These are phyloP conservation scores for Morone chrysops DNA, from an alignment of 2,113 vertebrate genomes.

Conservation along the genomic window DNA sequence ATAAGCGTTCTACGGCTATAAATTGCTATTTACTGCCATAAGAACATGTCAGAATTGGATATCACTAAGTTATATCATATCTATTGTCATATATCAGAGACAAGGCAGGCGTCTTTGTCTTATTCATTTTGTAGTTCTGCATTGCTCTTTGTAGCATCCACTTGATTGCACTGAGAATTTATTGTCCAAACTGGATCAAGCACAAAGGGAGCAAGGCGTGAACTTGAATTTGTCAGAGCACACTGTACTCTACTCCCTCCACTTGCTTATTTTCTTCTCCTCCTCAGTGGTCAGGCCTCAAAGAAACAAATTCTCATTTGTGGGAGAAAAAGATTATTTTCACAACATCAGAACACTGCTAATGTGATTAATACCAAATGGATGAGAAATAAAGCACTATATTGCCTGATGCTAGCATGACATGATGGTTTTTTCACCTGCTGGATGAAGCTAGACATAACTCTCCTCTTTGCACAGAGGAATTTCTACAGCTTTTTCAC, in stretches of 20 bases:
- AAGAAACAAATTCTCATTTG: slow-evolving; percentile 39
- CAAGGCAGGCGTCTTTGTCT: not conserved
- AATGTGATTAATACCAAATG: slow-evolving; percentile 44
- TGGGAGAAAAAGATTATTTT: slow-evolving; percentile 42
- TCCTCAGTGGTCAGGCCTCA: not conserved
- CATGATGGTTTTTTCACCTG: slow-evolving; percentile 34
- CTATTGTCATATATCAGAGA: not conserved
- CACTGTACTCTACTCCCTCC: not conserved
- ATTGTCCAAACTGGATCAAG: slow-evolving; percentile 16
- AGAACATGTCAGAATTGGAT: not conserved
- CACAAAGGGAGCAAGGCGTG: not conserved
- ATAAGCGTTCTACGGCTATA: not conserved
- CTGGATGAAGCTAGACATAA: slow-evolving; percentile 35
- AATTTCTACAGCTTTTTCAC: slow-evolving; percentile 70
- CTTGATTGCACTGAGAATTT: not conserved
- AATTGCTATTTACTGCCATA: not conserved
- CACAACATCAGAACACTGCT: slow-evolving; percentile 37
- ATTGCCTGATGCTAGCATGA: slow-evolving; percentile 20
- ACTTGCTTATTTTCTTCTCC: slow-evolving; percentile 13
- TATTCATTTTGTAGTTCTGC: not conserved
- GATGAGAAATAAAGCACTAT: slow-evolving; percentile 52
- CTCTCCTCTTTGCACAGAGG: slow-evolving; percentile 48
- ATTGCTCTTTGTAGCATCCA: not conserved
- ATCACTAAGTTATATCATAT: not conserved
- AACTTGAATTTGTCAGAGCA: slow-evolving; percentile 21